Evolutionary conservation across 2,113 vertebrate species (phyloP).

Genomic region (Lipotes vexillifer): DNA sequence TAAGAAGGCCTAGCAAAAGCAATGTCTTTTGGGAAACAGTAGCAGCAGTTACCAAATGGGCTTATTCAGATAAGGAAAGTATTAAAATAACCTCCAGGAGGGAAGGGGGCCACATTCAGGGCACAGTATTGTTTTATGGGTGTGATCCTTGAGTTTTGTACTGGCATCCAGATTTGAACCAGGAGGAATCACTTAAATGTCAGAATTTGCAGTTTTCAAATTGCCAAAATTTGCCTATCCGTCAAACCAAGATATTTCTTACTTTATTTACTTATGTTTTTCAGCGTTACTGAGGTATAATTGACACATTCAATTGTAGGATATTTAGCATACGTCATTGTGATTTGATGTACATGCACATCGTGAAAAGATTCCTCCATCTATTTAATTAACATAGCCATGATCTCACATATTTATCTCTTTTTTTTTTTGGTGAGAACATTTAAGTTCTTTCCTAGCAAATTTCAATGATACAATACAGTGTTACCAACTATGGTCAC

Average conservation of each 20-base stretch:
- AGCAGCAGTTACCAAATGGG: not conserved
- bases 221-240: constrained; percentile 39
- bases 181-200: constrained; percentile 37
- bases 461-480: not conserved
- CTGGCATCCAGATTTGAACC: constrained; percentile 16
- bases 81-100: constrained; percentile 37
- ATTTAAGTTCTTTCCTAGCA: not conserved
- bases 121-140: constrained; percentile 29
- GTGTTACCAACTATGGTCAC: not conserved
- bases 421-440: not conserved
- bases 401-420: not conserved
- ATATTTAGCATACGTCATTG: not conserved
- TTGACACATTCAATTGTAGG: not conserved
- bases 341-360: not conserved
- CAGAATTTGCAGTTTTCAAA: constrained; percentile 1
- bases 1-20: constrained; percentile 54
- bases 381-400: not conserved
- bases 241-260: constrained; percentile 23
- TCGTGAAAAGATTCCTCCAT: not conserved
- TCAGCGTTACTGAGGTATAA: not conserved
- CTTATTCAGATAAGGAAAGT: constrained; percentile 50
- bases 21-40: not conserved
- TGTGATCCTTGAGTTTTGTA: constrained; percentile 51
- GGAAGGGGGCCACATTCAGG: constrained; percentile 7
- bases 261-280: not conserved